Percentiles rank a stretch among this genome's conserved stretches.
Evolutionary conservation across 2,113 vertebrate genomes (phyloP).

Genomic region (Toxotes jaculatrix): DNA sequence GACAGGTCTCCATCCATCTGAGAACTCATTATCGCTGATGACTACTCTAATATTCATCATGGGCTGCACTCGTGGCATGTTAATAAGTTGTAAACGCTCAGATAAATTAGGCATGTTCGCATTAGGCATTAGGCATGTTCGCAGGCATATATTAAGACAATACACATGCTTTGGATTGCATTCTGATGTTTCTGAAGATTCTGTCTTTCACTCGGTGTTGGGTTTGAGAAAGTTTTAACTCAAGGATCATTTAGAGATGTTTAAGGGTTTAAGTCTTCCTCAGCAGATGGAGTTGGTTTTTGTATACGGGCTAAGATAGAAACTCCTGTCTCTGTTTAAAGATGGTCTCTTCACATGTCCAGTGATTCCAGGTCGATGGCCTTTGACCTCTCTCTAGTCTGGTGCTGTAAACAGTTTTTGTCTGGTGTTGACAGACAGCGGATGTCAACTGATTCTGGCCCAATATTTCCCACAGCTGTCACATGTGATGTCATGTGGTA

Average conservation of each 20-base stretch:
- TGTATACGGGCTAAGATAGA: too few relatives aligned
- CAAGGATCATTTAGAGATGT: background rate
- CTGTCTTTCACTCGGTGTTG: too few relatives aligned
- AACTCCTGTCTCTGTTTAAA: background rate
- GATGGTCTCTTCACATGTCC: background rate
- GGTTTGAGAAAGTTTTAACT: background rate
- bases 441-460: background rate
- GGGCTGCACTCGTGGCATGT: constrained; percentile 31
- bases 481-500: background rate
- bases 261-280: background rate
- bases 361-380: background rate
- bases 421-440: background rate
- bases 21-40: constrained; percentile 54
- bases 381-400: background rate
- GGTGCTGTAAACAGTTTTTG: background rate
- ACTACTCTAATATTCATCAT: constrained; percentile 50
- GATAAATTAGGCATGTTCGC: constrained; percentile 6
- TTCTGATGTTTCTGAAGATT: background rate
- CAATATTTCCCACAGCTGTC: background rate
- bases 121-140: too few relatives aligned
- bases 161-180: background rate
- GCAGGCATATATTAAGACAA: background rate
- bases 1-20: constrained; percentile 60
- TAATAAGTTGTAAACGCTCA: constrained; percentile 36
- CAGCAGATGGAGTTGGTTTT: background rate